Evolutionary conservation across 2,797 vertebrate genomes (phyloP), one percentile per base, ranked within the genome.

Genomic region (Hoplostethus atlanticus): DNA sequence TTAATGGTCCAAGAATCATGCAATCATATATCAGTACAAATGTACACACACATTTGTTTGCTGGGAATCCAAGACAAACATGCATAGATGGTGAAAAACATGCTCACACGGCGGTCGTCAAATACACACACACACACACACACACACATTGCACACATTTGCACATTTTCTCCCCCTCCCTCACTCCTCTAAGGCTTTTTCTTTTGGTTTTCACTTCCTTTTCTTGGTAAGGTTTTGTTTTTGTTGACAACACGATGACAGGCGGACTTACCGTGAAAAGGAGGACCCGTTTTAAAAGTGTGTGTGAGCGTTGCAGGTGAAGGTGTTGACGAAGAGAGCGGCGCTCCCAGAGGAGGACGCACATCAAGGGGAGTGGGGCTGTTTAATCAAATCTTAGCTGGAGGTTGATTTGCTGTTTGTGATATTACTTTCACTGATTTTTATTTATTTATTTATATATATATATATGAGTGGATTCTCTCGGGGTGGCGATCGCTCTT

Each of bases 351-450:
- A 76, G 71, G 34, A 73, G 31, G 74, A 68, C 0, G 47, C 38
- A 61, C 59, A 65, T 77, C 61, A 54, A 44, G 73, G 75, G 75
- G 64, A 46, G 68, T 68, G 74, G 77, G 12, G 36, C 46, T 77
- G 59, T 86, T 80, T 87, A 85, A 88, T 90, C 86, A 87, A 60
- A 86, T 84, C 76, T 61, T 81, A 80, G 77, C 84, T 82, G 82
- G 85, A 74, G 76, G 79, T 84, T 85, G 86, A 89, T 87, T 85
- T 81, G 62, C 73, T 76, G 82, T 83, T 88, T 73, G 80, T 71
- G 56, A 56, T 84, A 72, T 81, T 77, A 77, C 76, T 77, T 84
- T 75, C 42, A 58, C 53, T 38, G 44, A 65, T 79, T 73, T 73
- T 63, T 73, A 2, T 21, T 63, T 51, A 36, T 40, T 10, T 54